phyloP scores from a whole-genome alignment of 2,113 vertebrate species.

The Micronycteris hirsuta region DNA sequence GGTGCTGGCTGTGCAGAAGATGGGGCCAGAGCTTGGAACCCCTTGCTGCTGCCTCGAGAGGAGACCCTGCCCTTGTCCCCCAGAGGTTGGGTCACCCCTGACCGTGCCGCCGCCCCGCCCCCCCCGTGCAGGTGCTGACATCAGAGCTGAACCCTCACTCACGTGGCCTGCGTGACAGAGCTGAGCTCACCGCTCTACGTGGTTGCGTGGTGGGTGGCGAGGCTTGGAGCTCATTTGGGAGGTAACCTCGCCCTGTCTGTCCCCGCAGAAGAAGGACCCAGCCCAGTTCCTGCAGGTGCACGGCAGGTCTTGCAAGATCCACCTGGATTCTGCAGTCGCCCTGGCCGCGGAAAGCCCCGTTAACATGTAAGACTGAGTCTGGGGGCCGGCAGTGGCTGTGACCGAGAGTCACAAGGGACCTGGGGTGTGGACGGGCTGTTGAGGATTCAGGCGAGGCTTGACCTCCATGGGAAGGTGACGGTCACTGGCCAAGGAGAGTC shows the following conservation, averaged over 20 bases:
- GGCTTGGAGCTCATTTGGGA: background rate
- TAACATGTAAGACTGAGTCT: constrained; percentile 88
- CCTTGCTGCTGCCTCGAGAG: background rate
- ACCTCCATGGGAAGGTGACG: background rate
- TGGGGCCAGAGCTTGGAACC: background rate
- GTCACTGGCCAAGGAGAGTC: background rate
- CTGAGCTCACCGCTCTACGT: background rate
- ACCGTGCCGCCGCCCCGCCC: background rate
- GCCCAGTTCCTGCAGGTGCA: constrained; percentile 98
- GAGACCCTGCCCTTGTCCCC: background rate
- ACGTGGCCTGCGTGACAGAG: background rate
- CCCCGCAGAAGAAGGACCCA: constrained; percentile 92
- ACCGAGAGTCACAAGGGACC: background rate
- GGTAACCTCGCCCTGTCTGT: background rate
- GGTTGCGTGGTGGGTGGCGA: background rate
- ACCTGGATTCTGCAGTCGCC: constrained; percentile 94
- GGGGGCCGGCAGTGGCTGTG: background rate
- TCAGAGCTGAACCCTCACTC: too few species aligned
- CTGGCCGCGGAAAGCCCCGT: constrained; percentile 94
- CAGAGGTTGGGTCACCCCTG: background rate
- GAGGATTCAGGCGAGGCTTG: background rate
- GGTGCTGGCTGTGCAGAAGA: background rate
- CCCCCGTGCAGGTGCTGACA: too few species aligned
- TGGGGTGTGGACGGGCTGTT: background rate
- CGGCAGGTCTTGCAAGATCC: constrained; percentile 94